Conservation (phyloP, 2,113 vertebrate species). For the Prinia subflava region DNA sequence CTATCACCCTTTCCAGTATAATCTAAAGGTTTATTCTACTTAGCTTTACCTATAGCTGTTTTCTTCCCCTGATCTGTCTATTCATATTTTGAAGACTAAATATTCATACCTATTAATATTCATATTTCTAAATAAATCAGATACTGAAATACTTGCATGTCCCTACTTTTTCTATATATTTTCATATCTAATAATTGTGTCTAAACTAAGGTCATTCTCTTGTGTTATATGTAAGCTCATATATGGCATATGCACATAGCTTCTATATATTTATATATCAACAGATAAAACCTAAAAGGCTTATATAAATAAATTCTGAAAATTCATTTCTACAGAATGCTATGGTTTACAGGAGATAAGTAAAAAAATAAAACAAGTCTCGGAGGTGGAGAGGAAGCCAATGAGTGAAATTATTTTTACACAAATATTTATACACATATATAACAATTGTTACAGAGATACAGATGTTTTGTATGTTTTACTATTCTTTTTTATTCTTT, state of each 20-base stretch:
- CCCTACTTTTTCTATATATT: not conserved
- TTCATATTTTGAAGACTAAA: not conserved
- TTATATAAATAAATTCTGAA: not conserved
- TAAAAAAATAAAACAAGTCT: not conserved
- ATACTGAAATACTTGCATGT: not conserved
- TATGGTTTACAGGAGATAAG: not conserved
- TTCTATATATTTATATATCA: not conserved
- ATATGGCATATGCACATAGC: not conserved
- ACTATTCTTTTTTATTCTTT: not conserved
- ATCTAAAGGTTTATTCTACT: not conserved
- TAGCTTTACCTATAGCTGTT: not conserved
- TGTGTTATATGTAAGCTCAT: not conserved
- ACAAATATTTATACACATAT: not conserved
- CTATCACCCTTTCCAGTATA: not conserved
- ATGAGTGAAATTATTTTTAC: not conserved
- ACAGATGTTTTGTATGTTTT: not conserved
- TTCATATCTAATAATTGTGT: not conserved
- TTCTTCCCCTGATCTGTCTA: not conserved
- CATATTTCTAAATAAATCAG: not conserved
- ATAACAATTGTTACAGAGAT: not conserved
- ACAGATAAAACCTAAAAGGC: not conserved
- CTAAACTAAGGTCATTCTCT: not conserved
- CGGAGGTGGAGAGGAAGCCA: not conserved
- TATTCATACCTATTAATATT: not conserved
- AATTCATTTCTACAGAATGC: not conserved